phyloP scores from a whole-genome alignment of 2,888 invertebrate species.

The Linyphia triangularis region DNA sequence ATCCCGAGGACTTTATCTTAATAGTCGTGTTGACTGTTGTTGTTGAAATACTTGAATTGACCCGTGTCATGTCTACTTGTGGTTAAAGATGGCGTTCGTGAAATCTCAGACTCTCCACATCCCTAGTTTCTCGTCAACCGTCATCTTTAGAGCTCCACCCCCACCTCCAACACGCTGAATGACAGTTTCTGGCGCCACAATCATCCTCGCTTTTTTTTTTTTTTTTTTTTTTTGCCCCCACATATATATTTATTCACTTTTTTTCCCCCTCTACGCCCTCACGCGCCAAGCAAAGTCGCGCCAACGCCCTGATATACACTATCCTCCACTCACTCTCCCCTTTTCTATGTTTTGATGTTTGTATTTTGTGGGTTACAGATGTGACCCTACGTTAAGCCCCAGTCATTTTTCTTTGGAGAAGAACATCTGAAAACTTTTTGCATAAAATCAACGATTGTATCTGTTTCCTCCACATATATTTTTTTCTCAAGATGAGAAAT shows the following conservation, averaged over 20 bases:
- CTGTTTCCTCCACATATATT: background rate
- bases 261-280: constrained; percentile 27
- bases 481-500: no score
- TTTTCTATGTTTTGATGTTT: background rate
- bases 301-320: constrained; percentile 44
- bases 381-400: constrained; percentile 21
- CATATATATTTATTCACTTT: constrained; percentile 29
- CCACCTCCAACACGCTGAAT: constrained; percentile 37
- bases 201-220: constrained; percentile 35
- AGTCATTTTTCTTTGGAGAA: background rate
- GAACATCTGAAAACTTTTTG: constrained; percentile 33
- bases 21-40: no score
- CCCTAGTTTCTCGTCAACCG: constrained; percentile 29
- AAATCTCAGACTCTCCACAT: background rate
- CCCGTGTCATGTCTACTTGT: no score
- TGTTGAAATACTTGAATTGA: no score
- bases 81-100: constrained; percentile 28
- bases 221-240: constrained; percentile 4
- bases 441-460: background rate
- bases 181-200: constrained; percentile 74
- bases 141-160: constrained; percentile 43
- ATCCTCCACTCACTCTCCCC: background rate
- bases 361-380: constrained; percentile 42
- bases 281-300: constrained; percentile 20
- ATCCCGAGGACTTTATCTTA: no score